Base-by-base conservation (phyloP, 2,888 invertebrate species). In the Spilosoma lubricipeda region DNA sequence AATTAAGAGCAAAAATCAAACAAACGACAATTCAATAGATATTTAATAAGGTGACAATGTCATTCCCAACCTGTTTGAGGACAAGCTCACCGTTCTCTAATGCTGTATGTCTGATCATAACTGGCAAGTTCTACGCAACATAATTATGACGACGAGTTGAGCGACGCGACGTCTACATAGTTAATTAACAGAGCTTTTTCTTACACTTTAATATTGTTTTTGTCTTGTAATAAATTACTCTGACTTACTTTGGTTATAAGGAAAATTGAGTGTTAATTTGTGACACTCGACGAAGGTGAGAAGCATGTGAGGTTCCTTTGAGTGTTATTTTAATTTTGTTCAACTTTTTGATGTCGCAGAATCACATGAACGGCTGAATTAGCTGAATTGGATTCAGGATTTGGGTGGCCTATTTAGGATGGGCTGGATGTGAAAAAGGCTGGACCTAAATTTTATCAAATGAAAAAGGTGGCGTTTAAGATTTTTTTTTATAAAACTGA, bases 121-220 rank as follows among this genome's bases (percentile, higher is more conserved):
- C 70, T 67, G 74, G 18, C 36, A 65, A 33, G 52, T 64, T 74
- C 80, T 69, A 74, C 76, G 84, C 82, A 82, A 75, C 77, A 75
- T 69, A 65, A n/a, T n/a, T n/a, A n/a, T 66, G 74, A 74, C 78
- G 82, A 82, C 82, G 77, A 76, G 13, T 74, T 59, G 73, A 84
- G 80, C 48, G 68, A 78, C 73, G 67, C 48, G 68, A 78, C 72
- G 67, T 56, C 63, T 72, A 63, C 63, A 30, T 30, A 76, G 74
- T 77, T 83, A 78, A 77, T 81, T 78, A 81, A 67, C 78, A 39
- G 52, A 77, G 75, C 80, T 78, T 82, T 82, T 82, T 82, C 70
- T 77, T 73, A 48, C 15, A 27, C 66, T 75, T 74, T 64, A 79
- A 76, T 75, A 75, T 66, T 71, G 68, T 77, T 82, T 82, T 80